Evolutionary conservation across 1,140 invertebrate genomes (phyloP), one percentile per base, ranked within the genome.

Genomic region (Dreissena polymorpha): DNA sequence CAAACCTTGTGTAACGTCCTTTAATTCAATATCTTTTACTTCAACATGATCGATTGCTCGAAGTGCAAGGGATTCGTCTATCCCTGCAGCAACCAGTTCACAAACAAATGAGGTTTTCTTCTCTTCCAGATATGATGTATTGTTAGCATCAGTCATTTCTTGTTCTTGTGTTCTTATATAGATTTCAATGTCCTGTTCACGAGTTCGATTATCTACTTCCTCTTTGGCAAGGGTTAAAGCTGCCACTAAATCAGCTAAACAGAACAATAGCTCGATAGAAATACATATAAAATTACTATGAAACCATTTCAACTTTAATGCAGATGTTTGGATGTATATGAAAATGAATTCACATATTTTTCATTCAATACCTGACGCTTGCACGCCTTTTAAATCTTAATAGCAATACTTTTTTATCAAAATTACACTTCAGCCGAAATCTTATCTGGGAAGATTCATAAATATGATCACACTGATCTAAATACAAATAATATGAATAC

Each of bases 141-240:
- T 60, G 50, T 73, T 53, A 25, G 29, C n/a, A 60, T 85, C 75
- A 27, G 50, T 29, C 23, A 50, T 50, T 27, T 63, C 76, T 14
- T 72, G 51, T 63, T 57, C 64, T 23, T 75, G 73, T 21, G 53
- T 14, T 53, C 55, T 55, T 50, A 49, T 53, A 39, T 53, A 13
- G 12, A 49, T 51, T 60, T 73, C 50, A 39, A 77, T 77, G 10
- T 85, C 75, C 13, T 53, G 10, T 69, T 80, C 65, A 53, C 65
- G 60, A 70, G 53, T 81, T 14, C 76, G 50, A 51, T 68, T 29
- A 0, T 87, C 78, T n/a, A 84, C 88, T 23, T 63, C 55, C 21
- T 86, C 73, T 72, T 86, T 85, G 13, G 89, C 81, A 39, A 50
- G 69, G 25, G 70, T 72, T 50, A 89, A 53, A 57, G 88, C 86